Evolutionary conservation across 35 echinoderm and acorn worm species (phyloP).

Genomic region (Chiridota heheva): DNA sequence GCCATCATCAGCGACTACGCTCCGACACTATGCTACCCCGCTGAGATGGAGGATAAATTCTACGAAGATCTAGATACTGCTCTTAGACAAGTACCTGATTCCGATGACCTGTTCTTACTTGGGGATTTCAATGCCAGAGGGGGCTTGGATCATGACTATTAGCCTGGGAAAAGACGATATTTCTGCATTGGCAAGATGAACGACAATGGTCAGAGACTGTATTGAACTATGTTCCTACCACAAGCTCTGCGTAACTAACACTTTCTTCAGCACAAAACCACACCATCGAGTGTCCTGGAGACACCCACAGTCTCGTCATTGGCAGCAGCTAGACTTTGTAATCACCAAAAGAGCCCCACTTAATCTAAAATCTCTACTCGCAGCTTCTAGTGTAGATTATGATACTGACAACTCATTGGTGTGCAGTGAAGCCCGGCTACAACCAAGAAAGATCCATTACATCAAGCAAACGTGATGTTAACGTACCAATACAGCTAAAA

Average conservation of each 20-base stretch:
- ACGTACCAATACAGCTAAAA: no score
- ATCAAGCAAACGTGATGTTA: no score
- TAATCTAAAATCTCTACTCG: no score
- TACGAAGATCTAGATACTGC: not conserved
- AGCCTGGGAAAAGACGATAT: not conserved
- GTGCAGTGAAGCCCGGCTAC: no score
- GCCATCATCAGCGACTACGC: not conserved
- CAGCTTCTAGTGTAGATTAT: no score
- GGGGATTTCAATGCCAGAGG: conserved; percentile 6
- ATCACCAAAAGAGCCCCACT: not conserved
- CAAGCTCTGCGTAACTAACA: not conserved
- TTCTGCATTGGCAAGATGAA: not conserved
- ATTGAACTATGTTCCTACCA: not conserved
- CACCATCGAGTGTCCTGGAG: not conserved
- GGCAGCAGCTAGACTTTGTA: conserved; percentile 18
- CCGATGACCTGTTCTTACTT: not conserved
- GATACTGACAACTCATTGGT: no score
- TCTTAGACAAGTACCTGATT: not conserved
- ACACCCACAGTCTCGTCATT: conserved; percentile 7
- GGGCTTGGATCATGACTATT: not conserved
- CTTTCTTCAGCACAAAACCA: no score
- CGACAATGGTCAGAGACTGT: conserved; percentile 1
- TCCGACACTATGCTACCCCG: not conserved
- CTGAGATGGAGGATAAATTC: not conserved
- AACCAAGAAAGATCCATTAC: no score